Evolutionary conservation across 53 echinoderm and acorn worm genomes (phyloP).

Genomic region (Actinopyga echinites): DNA sequence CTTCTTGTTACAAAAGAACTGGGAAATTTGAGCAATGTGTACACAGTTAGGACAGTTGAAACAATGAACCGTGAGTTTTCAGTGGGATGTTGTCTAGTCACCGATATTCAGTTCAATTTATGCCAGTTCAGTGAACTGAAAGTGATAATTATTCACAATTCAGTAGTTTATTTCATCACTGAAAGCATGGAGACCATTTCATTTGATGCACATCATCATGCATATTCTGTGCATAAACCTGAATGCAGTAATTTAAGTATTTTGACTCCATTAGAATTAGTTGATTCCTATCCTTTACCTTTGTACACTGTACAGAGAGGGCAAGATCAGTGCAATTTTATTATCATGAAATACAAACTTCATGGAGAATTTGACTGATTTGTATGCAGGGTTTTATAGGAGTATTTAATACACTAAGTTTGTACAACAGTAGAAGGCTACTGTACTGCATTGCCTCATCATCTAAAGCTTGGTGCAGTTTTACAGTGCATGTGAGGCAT

Average conservation of each 20-base stretch:
- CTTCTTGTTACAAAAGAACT: no score
- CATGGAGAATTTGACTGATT: not conserved
- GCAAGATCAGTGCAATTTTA: not conserved
- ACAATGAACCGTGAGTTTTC: not conserved
- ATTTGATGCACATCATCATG: conserved; percentile 19
- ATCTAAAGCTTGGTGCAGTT: no score
- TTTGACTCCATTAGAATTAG: conserved; percentile 17
- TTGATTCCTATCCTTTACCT: conserved; percentile 19
- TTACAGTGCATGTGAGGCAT: no score
- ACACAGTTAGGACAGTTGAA: conserved; percentile 4
- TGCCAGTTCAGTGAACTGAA: conserved; percentile 29
- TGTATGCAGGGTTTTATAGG: no score
- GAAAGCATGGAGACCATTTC: not conserved
- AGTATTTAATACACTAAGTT: no score
- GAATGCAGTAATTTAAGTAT: conserved; percentile 12
- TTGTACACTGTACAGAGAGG: not conserved
- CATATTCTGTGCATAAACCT: conserved; percentile 9
- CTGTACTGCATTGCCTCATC: no score
- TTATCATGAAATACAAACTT: conserved; percentile 28
- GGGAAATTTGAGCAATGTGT: not conserved
- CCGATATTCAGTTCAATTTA: conserved; percentile 10
- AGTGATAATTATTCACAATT: conserved; percentile 23
- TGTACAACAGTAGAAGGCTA: no score
- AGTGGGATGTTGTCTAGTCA: conserved; percentile 20
- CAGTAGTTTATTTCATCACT: conserved; percentile 4